Percentiles rank a stretch among this genome's conserved stretches.
Evolutionary conservation across 2,888 invertebrate species (phyloP).

Genomic region (Polyommatus icarus): DNA sequence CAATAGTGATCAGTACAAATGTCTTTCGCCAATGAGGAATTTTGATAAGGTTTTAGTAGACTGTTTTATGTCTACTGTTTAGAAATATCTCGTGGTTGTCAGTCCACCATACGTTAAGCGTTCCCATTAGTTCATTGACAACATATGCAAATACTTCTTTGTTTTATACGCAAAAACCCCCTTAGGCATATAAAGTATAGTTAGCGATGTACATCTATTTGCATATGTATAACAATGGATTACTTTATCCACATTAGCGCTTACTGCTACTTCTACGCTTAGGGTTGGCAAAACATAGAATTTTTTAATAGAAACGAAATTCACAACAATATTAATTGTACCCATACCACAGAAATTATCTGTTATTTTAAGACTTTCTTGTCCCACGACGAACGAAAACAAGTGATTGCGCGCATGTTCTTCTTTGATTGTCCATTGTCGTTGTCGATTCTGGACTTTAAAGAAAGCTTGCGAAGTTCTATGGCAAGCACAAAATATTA

Average conservation of each 20-base stretch:
- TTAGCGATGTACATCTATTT: conserved; percentile 62
- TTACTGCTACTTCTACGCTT: conserved; percentile 28
- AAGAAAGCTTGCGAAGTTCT: too few species aligned
- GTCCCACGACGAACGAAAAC: too few species aligned
- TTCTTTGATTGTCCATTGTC: too few species aligned
- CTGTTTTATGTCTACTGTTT: not conserved
- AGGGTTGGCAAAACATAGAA: conserved; percentile 29
- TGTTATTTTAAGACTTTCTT: too few species aligned
- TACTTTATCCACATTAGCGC: conserved; percentile 51
- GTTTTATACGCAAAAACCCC: conserved; percentile 48
- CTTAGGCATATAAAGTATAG: conserved; percentile 54
- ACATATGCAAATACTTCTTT: conserved; percentile 36
- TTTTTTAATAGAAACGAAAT: not conserved
- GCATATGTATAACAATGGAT: conserved; percentile 68
- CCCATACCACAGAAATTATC: not conserved
- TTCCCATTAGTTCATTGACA: conserved; percentile 33
- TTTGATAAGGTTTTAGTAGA: not conserved
- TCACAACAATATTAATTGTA: not conserved
- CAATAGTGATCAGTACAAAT: too few species aligned
- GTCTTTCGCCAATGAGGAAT: too few species aligned
- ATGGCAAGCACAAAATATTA: too few species aligned
- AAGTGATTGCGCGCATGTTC: too few species aligned
- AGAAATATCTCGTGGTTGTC: not conserved
- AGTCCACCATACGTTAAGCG: conserved; percentile 7
- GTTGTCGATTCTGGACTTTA: too few species aligned